Base-by-base conservation (phyloP, 2,888 invertebrate genomes). In the Spisula solida region DNA sequence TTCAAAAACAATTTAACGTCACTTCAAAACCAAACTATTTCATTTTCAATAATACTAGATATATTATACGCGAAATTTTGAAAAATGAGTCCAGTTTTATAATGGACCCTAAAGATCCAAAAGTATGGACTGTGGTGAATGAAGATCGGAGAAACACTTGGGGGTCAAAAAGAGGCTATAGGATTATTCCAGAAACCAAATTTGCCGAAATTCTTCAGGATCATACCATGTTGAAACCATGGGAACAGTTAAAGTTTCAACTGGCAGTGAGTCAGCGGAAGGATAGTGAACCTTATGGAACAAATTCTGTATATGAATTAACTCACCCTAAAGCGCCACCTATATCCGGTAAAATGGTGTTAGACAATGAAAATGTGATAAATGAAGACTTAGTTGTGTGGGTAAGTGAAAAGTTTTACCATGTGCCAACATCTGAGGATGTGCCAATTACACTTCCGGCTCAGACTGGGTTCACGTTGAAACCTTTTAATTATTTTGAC, bases 401-500 rank as follows among this genome's bases (percentile, higher is more conserved):
- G 92, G 41, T 93, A 25, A 91, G 83, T 20, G 87, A 89, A 2
- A 90, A 89, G 29, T 92, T 93, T 80, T 78, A 88, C 0, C 92
- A 93, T 75, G 81, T 91, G 31, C 93, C 93, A 0, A 89, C 91
- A 25, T 79, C 91, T 1, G 93, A 93, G 75, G 93, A 93, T 66
- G 87, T 92, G 16, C 92, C 93, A 0, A 92, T 93, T 90, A 92
- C 93, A 20, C 81, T 90, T 34, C 81, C 87, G 25, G 90, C 83
- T 0, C 51, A 85, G 10, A 78, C 85, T 1, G 91, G 93, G 14
- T 93, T 93, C 80, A 78, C 82, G n/a, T 78, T 93, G 18, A 92
- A 92, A 83, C 93, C 93, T n/a, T 92, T 91, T 47, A 93, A 93
- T 83, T 93, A 89, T 82, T 92, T 93, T 79, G 92, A 92, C 56